Evolutionary conservation across 2,113 vertebrate species (phyloP), one percentile per base, ranked within the genome.

Genomic region (Cyprinus carpio): DNA sequence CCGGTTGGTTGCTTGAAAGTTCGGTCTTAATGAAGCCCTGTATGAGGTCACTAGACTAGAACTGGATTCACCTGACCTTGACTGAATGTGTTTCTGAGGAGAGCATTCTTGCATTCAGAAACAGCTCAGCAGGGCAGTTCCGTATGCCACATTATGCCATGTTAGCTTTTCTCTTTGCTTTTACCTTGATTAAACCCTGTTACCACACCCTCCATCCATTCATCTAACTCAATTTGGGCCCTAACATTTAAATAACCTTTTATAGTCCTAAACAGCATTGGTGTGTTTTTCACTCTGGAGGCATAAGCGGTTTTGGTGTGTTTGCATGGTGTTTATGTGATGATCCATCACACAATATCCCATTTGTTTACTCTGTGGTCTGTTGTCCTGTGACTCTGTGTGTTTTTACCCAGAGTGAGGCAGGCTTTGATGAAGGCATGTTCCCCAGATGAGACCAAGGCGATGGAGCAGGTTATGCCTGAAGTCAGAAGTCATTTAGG

Each of bases 371-470:
- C 67, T 46, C 43, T 29, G 56, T 54, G 82, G 77, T 20, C 18
- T 69, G n/a, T 65, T 78, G 64, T 84, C 87, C 84, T 88, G 84
- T 88, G 81, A 83, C 80, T 79, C 34, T 67, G 76, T 78, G 60
- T 72, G 82, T 84, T 31, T 76, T 67, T 84, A 58, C 75, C 13
- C 25, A 86, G 80, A 76, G 64, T 84, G 40, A 84, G 76, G 40
- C 51, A 25, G 79, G 64, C 71, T 71, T 31, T 82, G 80, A 15
- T 67, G n/a, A 40, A 29, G 8, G 12, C 37, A 74, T 31, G 20
- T 27, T 34, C 5, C 60, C 4, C 78, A 51, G 43, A 62, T 49
- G 64, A 82, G n/a, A 43, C n/a, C 71, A 46, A 62, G 23, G 43
- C 40, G n/a, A 64, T 64, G 62, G 34, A 81, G n/a, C 27, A 37